Evolutionary conservation across 1,140 invertebrate genomes (phyloP).

Genomic region (Zophobas morio): DNA sequence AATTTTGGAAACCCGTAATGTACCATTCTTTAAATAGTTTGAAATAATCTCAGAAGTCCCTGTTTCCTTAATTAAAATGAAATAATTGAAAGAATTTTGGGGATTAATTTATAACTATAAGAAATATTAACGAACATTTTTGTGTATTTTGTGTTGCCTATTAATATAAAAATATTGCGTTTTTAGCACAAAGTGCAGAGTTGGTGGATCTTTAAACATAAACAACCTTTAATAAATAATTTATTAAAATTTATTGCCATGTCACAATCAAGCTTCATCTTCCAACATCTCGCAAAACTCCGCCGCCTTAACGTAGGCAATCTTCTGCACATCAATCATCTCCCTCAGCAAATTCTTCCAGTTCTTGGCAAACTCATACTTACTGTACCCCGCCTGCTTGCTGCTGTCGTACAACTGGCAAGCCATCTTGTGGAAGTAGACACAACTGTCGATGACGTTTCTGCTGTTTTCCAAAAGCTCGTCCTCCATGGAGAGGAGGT

Average conservation of each 20-base stretch:
- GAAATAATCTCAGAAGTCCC: too few species aligned
- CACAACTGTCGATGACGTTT: constrained; percentile 62
- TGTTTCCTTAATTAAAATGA: too few species aligned
- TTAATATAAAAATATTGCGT: too few species aligned
- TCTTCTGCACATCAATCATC: constrained; percentile 62
- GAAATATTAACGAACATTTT: too few species aligned
- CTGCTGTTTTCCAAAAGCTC: constrained; percentile 61
- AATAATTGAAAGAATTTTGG: too few species aligned
- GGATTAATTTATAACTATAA: too few species aligned
- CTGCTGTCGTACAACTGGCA: constrained; percentile 59
- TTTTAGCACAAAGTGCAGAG: too few species aligned
- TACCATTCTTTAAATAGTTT: too few species aligned
- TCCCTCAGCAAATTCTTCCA: constrained; percentile 62
- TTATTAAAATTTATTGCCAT: constrained; percentile 37
- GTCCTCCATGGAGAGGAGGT: constrained; percentile 56
- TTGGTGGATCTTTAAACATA: too few species aligned
- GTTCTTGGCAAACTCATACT: constrained; percentile 57
- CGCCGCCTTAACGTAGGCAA: constrained; percentile 58
- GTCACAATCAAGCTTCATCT: constrained; percentile 38
- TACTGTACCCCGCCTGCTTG: constrained; percentile 58
- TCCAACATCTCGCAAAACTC: constrained; percentile 55
- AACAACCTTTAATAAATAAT: neutral
- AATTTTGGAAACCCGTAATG: too few species aligned
- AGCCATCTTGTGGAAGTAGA: constrained; percentile 62
- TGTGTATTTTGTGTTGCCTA: too few species aligned